These are phyloP conservation scores for Etheostoma cragini DNA, from an alignment of 2,113 vertebrate species.

Conservation along the genomic window DNA sequence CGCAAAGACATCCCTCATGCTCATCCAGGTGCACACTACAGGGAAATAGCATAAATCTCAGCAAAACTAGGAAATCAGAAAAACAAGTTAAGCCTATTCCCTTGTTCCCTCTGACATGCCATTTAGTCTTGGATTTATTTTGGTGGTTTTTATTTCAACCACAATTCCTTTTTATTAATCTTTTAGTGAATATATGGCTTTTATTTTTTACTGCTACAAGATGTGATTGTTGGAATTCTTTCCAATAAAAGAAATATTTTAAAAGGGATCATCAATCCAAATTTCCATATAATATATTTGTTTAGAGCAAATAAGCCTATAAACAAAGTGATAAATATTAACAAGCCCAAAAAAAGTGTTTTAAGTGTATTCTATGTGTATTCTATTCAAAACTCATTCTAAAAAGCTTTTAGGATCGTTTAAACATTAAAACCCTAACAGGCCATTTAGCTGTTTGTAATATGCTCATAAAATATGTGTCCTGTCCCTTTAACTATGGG, in stretches of 20 bases:
- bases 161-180: slow-evolving; percentile 13
- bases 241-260: neutral
- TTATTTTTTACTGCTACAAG: rapidly evolving
- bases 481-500: slow-evolving; percentile 73
- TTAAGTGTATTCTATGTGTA: slow-evolving; percentile 24
- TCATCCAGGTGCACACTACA: slow-evolving; percentile 62
- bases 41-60: slow-evolving; percentile 69
- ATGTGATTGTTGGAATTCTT: neutral
- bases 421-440: slow-evolving; percentile 62
- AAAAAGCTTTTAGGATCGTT: slow-evolving; percentile 46
- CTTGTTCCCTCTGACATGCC: slow-evolving; percentile 43
- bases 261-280: neutral
- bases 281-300: neutral
- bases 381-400: slow-evolving; percentile 38
- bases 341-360: neutral
- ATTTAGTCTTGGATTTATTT: slow-evolving; percentile 22
- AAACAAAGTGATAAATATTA: neutral
- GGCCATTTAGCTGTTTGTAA: slow-evolving; percentile 61
- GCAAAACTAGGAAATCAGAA: slow-evolving; percentile 68
- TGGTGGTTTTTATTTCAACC: slow-evolving; percentile 15
- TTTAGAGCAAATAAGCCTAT: neutral
- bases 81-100: slow-evolving; percentile 57
- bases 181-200: neutral
- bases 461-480: slow-evolving; percentile 64
- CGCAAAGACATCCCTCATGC: slow-evolving; percentile 77